These are phyloP conservation scores for Saturnia japonica DNA, from an alignment of 2,888 invertebrate species.

Conservation along the genomic window DNA sequence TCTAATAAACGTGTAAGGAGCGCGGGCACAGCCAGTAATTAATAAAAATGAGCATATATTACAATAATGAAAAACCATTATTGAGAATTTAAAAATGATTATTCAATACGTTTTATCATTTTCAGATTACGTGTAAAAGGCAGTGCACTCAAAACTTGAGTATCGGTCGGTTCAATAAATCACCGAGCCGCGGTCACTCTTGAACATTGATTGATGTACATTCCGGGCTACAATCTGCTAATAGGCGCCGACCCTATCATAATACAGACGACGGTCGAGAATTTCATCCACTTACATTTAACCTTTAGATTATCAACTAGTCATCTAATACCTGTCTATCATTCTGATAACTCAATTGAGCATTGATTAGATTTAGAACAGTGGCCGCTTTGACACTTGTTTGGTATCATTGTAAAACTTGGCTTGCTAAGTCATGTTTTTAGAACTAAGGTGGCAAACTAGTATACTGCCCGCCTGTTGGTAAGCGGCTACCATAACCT, in stretches of 20 bases:
- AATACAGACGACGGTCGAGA: slow-evolving; percentile 10
- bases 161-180: slow-evolving; percentile 34
- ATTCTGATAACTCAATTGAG: slow-evolving; percentile 2
- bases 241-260: slow-evolving; percentile 12
- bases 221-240: slow-evolving; percentile 22
- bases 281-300: slow-evolving; percentile 8
- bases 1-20: too few species aligned
- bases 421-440: too few species aligned
- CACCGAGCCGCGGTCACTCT: slow-evolving; percentile 36
- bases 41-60: too few species aligned
- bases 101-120: not conserved
- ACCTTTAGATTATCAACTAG: slow-evolving; percentile 7
- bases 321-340: slow-evolving; percentile 9
- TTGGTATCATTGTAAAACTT: too few species aligned
- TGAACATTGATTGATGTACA: slow-evolving; percentile 44
- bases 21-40: too few species aligned
- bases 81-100: too few species aligned
- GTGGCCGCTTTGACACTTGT: too few species aligned
- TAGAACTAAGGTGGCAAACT: too few species aligned
- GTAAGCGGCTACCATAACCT: too few species aligned
- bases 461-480: too few species aligned
- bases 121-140: not conserved
- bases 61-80: too few species aligned
- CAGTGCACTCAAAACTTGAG: slow-evolving; percentile 41
- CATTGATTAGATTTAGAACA: not conserved